phyloP scores from a whole-genome alignment of 2,113 vertebrate species.

The Terrapene triunguis region DNA sequence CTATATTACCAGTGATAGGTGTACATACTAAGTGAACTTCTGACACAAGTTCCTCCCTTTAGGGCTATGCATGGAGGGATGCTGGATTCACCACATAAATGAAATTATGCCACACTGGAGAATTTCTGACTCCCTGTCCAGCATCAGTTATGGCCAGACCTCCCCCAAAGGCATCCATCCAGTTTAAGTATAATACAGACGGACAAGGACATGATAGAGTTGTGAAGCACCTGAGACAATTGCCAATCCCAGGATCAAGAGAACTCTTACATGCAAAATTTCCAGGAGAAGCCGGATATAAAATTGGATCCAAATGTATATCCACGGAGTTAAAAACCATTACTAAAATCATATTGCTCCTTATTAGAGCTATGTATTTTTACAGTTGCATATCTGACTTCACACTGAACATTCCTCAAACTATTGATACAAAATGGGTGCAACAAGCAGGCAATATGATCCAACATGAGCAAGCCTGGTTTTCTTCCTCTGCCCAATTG shows the following conservation, averaged over 20 bases:
- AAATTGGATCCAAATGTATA: not conserved
- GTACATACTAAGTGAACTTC: accelerated
- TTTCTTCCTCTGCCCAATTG: no score
- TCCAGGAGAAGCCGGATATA: not conserved
- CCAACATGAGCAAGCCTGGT: no score
- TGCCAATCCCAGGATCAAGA: not conserved
- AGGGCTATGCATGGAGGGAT: no score
- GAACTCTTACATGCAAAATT: not conserved
- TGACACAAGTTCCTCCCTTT: not conserved
- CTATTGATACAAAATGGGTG: no score
- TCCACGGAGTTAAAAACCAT: not conserved
- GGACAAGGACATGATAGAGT: not conserved
- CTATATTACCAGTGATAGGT: not conserved
- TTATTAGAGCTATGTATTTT: no score
- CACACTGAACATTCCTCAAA: no score
- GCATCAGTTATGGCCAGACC: accelerated
- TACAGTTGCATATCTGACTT: no score
- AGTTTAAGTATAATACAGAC: not conserved
- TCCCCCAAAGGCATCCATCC: not conserved
- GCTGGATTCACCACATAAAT: not conserved
- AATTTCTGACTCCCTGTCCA: not conserved
- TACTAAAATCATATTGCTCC: not conserved
- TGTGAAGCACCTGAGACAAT: not conserved
- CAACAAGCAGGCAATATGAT: no score
- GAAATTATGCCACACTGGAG: not conserved